phyloP scores from a whole-genome alignment of 2,113 vertebrate species.

The Podarcis muralis region DNA sequence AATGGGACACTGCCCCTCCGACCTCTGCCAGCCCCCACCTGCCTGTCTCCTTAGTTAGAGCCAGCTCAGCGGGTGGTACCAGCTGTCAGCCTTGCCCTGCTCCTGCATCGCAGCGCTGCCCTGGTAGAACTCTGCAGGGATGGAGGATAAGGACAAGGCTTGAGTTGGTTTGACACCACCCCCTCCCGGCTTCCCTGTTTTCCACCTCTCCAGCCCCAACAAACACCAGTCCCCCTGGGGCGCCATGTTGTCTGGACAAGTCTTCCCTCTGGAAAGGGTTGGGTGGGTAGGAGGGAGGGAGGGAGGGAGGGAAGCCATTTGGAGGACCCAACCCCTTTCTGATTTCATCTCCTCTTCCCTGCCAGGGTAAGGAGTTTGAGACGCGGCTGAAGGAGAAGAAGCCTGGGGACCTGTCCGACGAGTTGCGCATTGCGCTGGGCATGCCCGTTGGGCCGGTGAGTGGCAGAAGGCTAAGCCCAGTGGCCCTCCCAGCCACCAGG shows the following conservation, averaged over 20 bases:
- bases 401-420: conserved; percentile 90
- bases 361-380: conserved; percentile 93
- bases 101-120: too few species aligned
- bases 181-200: too few species aligned
- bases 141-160: neutral
- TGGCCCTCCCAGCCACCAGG: neutral
- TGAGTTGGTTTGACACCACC: too few species aligned
- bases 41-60: neutral
- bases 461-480: neutral
- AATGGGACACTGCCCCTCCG: too few species aligned
- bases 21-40: too few species aligned
- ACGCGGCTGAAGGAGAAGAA: conserved; percentile 94
- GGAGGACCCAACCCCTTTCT: neutral
- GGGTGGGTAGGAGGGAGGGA: too few species aligned
- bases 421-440: conserved; percentile 88
- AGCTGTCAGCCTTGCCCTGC: too few species aligned
- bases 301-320: accelerated
- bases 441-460: conserved; percentile 93
- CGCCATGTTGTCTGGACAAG: too few species aligned
- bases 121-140: neutral
- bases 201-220: too few species aligned
- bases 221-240: too few species aligned
- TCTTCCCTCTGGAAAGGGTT: too few species aligned
- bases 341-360: neutral
- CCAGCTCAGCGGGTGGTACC: neutral